Conservation (phyloP, 2,888 invertebrate species). For the Lithophane semibrunnea region DNA sequence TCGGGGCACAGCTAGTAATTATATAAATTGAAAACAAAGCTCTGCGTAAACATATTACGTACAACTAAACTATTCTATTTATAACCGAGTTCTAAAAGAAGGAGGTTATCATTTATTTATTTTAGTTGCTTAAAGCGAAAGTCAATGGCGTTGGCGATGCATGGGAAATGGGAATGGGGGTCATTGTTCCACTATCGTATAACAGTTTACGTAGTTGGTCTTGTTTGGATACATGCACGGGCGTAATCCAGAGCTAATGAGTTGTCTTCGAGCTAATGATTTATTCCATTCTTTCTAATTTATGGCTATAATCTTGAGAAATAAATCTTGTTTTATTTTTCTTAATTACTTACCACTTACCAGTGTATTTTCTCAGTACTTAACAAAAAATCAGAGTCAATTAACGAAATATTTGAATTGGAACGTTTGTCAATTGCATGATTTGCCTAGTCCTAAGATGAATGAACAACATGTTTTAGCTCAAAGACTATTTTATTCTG, state of each 20-base stretch:
- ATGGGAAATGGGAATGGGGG: background rate
- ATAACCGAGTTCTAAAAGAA: no score
- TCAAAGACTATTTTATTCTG: background rate
- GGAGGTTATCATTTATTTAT: background rate
- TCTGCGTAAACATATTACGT: background rate
- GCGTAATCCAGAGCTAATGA: conserved; percentile 7
- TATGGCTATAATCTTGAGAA: background rate
- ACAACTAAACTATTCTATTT: background rate
- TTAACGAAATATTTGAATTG: background rate
- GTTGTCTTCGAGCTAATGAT: background rate
- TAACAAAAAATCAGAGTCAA: background rate
- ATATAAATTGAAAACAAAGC: background rate
- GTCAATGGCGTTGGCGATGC: background rate
- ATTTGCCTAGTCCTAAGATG: background rate
- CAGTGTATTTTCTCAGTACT: background rate
- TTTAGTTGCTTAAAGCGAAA: conserved; percentile 23
- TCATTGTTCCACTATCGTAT: conserved; percentile 12
- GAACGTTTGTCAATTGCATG: background rate
- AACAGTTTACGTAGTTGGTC: background rate
- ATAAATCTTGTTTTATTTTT: background rate
- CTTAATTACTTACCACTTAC: no score
- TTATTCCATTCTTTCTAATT: background rate
- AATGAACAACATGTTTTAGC: background rate
- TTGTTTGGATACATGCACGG: conserved; percentile 10
- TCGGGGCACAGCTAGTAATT: no score